A percentile compares a stretch with the other conserved stretches of the same genome.
Evolutionary conservation across 1,140 invertebrate genomes (phyloP).

Genomic region (Andricus grossulariae): DNA sequence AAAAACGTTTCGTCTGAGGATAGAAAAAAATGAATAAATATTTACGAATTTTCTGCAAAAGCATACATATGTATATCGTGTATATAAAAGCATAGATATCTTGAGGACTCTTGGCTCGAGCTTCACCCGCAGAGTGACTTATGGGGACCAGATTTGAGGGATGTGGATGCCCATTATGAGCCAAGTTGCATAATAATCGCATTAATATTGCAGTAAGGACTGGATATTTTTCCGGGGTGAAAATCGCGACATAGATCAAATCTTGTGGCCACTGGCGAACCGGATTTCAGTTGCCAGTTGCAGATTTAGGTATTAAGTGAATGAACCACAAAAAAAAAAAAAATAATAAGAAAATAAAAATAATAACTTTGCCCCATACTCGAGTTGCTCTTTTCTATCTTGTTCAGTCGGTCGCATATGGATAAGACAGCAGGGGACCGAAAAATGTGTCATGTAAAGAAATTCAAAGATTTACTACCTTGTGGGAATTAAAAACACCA

Average conservation of each 20-base stretch:
- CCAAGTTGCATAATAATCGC: constrained; percentile 47
- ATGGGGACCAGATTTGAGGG: constrained; percentile 24
- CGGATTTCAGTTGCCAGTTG: constrained; percentile 10
- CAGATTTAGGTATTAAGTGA: neutral
- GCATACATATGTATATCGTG: neutral
- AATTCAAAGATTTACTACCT: constrained; percentile 8
- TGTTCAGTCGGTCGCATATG: neutral
- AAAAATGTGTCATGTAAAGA: constrained; percentile 20
- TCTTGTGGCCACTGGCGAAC: constrained; percentile 12
- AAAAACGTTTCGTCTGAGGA: neutral
- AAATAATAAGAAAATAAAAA: constrained; percentile 1
- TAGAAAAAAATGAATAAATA: neutral
- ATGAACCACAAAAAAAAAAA: neutral
- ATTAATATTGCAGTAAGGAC: constrained; percentile 49
- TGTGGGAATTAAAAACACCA: neutral
- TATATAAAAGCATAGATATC: neutral
- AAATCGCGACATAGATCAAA: constrained; percentile 38
- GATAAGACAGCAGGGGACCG: neutral
- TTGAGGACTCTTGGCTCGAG: neutral
- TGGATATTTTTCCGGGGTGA: constrained; percentile 31
- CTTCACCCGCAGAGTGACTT: constrained; percentile 38
- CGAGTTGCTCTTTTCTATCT: constrained; percentile 19
- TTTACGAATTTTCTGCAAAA: neutral
- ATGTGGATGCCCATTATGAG: constrained; percentile 37
- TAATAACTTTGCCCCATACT: neutral